Conservation (phyloP, 2,113 vertebrate species). For the Lepus europaeus region DNA sequence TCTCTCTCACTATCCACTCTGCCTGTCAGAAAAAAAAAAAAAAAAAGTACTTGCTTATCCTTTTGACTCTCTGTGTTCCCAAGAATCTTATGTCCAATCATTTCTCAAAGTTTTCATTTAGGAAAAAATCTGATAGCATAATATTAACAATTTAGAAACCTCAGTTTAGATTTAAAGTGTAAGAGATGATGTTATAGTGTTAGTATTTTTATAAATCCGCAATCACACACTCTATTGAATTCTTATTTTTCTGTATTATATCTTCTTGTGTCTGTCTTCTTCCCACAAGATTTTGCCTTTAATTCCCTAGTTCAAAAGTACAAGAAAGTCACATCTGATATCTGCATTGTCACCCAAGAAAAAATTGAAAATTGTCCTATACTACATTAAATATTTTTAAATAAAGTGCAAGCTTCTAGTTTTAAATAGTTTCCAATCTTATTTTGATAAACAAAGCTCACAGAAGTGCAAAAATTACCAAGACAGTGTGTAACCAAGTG, state of each 20-base stretch:
- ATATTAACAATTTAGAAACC: background rate
- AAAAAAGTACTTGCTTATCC: background rate
- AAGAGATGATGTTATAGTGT: background rate
- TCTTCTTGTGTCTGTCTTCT: background rate
- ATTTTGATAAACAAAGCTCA: background rate
- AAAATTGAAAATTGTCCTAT: background rate
- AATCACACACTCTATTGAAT: background rate
- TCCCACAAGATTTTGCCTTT: background rate
- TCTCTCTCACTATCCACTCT: too few species aligned
- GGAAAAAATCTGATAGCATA: background rate
- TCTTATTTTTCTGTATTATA: background rate
- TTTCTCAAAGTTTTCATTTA: slow-evolving; percentile 6
- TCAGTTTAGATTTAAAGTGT: background rate
- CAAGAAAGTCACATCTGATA: background rate
- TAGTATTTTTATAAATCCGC: background rate
- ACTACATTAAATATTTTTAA: background rate
- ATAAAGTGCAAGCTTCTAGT: background rate
- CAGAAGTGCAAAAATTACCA: background rate
- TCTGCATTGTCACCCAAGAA: background rate
- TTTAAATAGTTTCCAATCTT: background rate
- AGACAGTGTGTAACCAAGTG: background rate
- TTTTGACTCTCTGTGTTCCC: background rate
- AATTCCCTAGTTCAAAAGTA: background rate
- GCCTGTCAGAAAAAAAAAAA: too few species aligned
- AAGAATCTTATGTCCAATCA: background rate